phyloP scores from a whole-genome alignment of 2,888 invertebrate species.

The Erynnis tages region DNA sequence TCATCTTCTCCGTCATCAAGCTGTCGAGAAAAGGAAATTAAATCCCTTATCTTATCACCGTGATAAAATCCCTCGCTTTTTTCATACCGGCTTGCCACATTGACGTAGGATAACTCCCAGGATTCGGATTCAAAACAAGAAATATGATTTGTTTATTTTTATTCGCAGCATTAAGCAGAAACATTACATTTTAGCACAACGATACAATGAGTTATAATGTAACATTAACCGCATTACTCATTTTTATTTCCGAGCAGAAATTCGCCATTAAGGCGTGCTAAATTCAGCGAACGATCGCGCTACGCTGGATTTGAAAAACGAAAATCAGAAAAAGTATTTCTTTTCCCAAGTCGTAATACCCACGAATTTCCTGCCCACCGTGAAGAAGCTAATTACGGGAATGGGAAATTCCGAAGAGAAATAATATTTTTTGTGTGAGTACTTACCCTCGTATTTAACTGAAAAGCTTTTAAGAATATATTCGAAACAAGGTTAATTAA shows the following conservation, averaged over 20 bases:
- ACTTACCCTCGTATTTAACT: neutral
- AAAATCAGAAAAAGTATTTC: slow-evolving; percentile 40
- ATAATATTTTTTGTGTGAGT: slow-evolving; percentile 35
- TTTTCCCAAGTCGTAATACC: slow-evolving; percentile 38
- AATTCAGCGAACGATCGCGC: slow-evolving; percentile 41
- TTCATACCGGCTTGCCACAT: slow-evolving; percentile 42
- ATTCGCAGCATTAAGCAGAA: slow-evolving; percentile 16
- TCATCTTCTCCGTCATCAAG: slow-evolving; percentile 58
- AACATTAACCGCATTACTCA: slow-evolving; percentile 35
- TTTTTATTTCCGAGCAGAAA: slow-evolving; percentile 37
- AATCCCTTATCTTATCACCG: slow-evolving; percentile 57
- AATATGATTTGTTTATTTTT: slow-evolving; percentile 10
- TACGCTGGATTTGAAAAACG: slow-evolving; percentile 40
- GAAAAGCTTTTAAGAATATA: neutral
- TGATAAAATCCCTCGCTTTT: slow-evolving; percentile 59
- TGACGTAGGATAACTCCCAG: slow-evolving; percentile 29
- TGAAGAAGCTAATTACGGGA: slow-evolving; percentile 41
- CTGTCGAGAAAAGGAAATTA: slow-evolving; percentile 66
- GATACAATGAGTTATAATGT: slow-evolving; percentile 28
- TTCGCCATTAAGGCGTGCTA: slow-evolving; percentile 43
- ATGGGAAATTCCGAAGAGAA: slow-evolving; percentile 51
- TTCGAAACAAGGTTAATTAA: neutral
- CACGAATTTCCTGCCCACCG: slow-evolving; percentile 38
- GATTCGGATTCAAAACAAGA: slow-evolving; percentile 21
- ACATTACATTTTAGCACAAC: slow-evolving; percentile 30